These are phyloP conservation scores for Gasterosteus nipponicus DNA, from an alignment of 2,113 vertebrate species.

Conservation along the genomic window DNA sequence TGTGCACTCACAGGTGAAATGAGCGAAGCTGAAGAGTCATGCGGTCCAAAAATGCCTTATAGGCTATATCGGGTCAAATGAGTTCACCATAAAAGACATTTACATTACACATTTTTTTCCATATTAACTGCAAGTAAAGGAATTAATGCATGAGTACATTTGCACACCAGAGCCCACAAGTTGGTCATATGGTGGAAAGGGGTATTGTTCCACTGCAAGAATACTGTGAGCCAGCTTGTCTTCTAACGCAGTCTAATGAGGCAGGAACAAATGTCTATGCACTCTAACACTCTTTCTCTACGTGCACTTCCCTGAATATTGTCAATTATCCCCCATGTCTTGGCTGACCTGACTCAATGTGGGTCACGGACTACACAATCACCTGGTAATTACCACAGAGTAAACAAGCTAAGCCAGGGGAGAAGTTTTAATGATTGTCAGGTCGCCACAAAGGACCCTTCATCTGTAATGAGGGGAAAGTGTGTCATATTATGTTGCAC, in stretches of 20 bases:
- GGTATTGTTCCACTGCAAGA: constrained; percentile 65
- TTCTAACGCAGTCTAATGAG: constrained; percentile 79
- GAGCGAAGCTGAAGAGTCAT: constrained; percentile 8
- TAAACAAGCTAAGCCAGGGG: constrained; percentile 80
- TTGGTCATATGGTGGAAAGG: constrained; percentile 46
- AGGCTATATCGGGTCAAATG: constrained; percentile 26
- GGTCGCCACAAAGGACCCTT: constrained; percentile 82
- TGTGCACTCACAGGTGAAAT: constrained; percentile 45
- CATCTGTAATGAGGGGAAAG: constrained; percentile 84
- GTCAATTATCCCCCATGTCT: constrained; percentile 78
- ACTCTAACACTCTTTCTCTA: constrained; percentile 75
- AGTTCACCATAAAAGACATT: constrained; percentile 35
- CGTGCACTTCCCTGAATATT: constrained; percentile 75
- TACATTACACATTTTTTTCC: constrained; percentile 40
- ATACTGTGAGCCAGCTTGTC: constrained; percentile 75
- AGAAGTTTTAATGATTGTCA: constrained; percentile 83
- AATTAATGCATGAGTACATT: constrained; percentile 41
- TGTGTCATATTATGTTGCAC: constrained; percentile 81
- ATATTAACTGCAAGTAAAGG: constrained; percentile 32
- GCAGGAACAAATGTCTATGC: constrained; percentile 75
- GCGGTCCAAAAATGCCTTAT: constrained; percentile 39
- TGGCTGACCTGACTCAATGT: constrained; percentile 79
- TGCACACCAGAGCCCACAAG: constrained; percentile 38
- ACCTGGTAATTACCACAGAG: constrained; percentile 82
- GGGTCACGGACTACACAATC: constrained; percentile 80